Base-by-base conservation (phyloP, 2,113 vertebrate genomes). In the Pedionomus torquatus region DNA sequence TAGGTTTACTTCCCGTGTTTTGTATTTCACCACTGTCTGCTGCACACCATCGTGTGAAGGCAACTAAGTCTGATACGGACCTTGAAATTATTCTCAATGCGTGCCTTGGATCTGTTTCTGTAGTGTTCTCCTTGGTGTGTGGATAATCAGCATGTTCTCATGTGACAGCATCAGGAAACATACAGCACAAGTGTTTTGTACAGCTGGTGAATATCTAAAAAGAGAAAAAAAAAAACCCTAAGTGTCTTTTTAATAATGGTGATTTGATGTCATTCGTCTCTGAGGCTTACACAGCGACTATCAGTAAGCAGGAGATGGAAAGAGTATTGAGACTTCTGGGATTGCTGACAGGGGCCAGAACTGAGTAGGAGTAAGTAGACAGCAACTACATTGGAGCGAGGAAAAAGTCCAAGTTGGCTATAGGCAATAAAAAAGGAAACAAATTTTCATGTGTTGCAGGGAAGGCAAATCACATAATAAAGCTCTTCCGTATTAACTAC, bases 291-390 rank as follows among this genome's bases (percentile, higher is more conserved):
- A 25, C 66, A 52, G 54, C 1, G 7, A 75, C 55, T 74, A 3
- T 64, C 68, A 44, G 83, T 61, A 95, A 87, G 79, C 91, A 90
- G 51, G 75, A 94, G 66, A 39, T 64, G 66, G 83, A 87, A 97
- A 63, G 75, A 79, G 91, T 64, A 72, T 33, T 55, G 84, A 87
- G 69, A 61, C 37, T 89, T 92, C 63, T 85, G 71, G 37, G 49
- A 41, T 74, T 68, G 57, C 49, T 91, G 89, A 65, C 57, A 76
- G 48, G 65, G 63, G 70, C 39, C n/a, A 83, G 52, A 86, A 63
- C 25, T 64, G 23, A 57, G 31, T 68, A 60, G 70, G 78, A 93
- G 26, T 71, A 93, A 77, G 57, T 31, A 85, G 70, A 43, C 23
- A 79, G 81, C 31, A 87, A 81, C 65, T 82, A 11, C 10, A 26